These are phyloP conservation scores for Augiades crinisus DNA, from an alignment of 2,888 invertebrate species.

Conservation along the genomic window DNA sequence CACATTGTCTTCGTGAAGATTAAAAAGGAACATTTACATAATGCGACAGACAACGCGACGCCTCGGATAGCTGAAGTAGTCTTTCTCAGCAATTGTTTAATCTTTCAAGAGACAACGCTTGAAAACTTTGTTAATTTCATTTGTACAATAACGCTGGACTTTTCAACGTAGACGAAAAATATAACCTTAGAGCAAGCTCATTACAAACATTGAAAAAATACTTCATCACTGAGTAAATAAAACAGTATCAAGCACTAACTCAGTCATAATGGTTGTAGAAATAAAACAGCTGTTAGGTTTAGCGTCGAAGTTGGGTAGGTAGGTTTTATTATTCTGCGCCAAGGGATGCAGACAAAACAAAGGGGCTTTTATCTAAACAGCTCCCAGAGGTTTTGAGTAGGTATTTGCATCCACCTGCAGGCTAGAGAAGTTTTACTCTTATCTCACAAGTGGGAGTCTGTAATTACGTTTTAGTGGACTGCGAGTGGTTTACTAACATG, in stretches of 20 bases:
- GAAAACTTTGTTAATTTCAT: neutral
- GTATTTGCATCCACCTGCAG: slow-evolving; percentile 62
- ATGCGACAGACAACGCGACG: slow-evolving; percentile 61
- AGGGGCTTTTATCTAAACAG: slow-evolving; percentile 44
- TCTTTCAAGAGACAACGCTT: neutral
- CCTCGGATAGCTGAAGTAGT: slow-evolving; percentile 32
- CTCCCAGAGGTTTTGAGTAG: slow-evolving; percentile 33
- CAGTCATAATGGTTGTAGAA: slow-evolving; percentile 23
- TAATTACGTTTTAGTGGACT: slow-evolving; percentile 54
- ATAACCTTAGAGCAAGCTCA: too few species aligned
- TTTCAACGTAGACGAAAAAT: neutral
- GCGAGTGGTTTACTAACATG: slow-evolving; percentile 49
- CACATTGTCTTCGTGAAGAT: slow-evolving; percentile 49
- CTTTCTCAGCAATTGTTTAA: neutral
- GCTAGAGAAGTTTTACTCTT: slow-evolving; percentile 43
- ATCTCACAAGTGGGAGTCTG: slow-evolving; percentile 50
- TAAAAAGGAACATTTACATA: slow-evolving; percentile 61
- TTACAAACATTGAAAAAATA: too few species aligned
- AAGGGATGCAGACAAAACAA: slow-evolving; percentile 46
- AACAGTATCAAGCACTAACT: slow-evolving; percentile 12
- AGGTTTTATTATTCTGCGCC: slow-evolving; percentile 30
- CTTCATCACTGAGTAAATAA: slow-evolving; percentile 13
- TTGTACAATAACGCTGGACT: too few species aligned
- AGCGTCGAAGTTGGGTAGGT: slow-evolving; percentile 24
- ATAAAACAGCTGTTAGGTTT: slow-evolving; percentile 30